Evolutionary conservation across 2,888 invertebrate species (phyloP).

Genomic region (Calameuta filiformis): DNA sequence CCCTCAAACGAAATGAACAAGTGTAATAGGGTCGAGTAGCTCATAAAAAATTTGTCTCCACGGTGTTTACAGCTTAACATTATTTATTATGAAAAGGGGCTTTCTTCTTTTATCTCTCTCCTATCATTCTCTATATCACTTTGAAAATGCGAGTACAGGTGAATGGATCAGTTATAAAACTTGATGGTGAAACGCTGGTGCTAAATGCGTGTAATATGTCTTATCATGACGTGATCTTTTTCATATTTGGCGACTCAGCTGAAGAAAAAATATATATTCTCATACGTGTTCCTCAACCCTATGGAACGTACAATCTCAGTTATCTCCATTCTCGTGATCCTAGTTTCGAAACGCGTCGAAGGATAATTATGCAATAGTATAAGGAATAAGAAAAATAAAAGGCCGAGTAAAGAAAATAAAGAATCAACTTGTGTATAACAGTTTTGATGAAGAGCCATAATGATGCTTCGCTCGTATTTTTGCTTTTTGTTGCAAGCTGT

Average conservation of each 20-base stretch:
- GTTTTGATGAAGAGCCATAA: background rate
- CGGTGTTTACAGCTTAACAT: background rate
- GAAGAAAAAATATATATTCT: background rate
- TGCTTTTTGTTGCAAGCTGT: slow-evolving; percentile 1
- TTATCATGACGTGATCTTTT: background rate
- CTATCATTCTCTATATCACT: background rate
- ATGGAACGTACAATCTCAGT: background rate
- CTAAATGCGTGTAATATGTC: background rate
- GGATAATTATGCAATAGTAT: background rate
- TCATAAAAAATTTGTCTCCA: background rate
- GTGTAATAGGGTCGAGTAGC: background rate
- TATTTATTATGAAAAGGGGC: background rate
- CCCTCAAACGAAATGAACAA: background rate
- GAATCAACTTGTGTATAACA: background rate
- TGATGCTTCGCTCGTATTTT: background rate
- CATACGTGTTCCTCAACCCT: background rate
- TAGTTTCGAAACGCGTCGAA: background rate
- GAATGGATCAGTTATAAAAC: background rate
- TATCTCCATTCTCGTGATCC: background rate
- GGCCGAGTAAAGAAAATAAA: background rate
- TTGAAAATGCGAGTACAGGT: background rate
- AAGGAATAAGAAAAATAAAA: background rate
- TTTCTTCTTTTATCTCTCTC: background rate
- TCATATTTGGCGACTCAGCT: background rate
- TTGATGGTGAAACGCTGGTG: background rate